Evolutionary conservation across 2,797 vertebrate genomes (phyloP), one percentile per base, ranked within the genome.

Genomic region (Myotis pilosus): DNA sequence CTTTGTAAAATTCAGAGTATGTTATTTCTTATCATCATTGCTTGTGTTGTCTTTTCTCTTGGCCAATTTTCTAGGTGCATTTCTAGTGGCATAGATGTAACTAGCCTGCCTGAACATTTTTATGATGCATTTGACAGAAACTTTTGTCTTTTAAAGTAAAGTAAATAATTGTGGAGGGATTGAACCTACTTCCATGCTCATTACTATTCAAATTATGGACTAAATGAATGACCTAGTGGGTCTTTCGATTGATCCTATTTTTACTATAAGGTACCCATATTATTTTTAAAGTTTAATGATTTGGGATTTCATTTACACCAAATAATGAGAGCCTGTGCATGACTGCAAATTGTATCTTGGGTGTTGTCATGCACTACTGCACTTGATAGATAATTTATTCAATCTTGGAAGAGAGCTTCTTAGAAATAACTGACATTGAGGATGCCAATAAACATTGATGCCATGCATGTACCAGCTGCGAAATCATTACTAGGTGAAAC

Each of bases 331-430:
- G 87, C n/a, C 23, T 79, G 89, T 44, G 28, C 6, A 75, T 55
- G 95, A 89, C 95, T 87, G 85, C 72, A 95, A 93, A 80, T 95
- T 83, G 95, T 91, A 79, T 96, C 96, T 94, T 89, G 89, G 86
- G 86, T 96, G 90, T 95, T 98, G 30, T 89, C 92, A 91, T 95
- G 80, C 92, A 72, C 92, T 95, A 49, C 92, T 97, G 97, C 96
- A 95, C 80, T 97, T 97, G 83, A 86, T 90, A 97, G 97, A 98
- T 98, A 98, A 98, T 97, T 95, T 97, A 89, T 95, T 92, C 84
- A 92, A 78, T 88, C 92, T 57, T 96, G 69, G 74, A 97, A 96
- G 85, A 95, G 66, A 97, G 92, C 92, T 92, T 96, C 92, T 96
- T 96, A 74, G 96, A 97, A 97, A 98, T 97, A 98, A 97, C 87